Percentiles rank a stretch among this genome's conserved stretches.
phyloP scores from a whole-genome alignment of 92 coral and sea anemone genomes.

The Isaurus tuberculatus region DNA sequence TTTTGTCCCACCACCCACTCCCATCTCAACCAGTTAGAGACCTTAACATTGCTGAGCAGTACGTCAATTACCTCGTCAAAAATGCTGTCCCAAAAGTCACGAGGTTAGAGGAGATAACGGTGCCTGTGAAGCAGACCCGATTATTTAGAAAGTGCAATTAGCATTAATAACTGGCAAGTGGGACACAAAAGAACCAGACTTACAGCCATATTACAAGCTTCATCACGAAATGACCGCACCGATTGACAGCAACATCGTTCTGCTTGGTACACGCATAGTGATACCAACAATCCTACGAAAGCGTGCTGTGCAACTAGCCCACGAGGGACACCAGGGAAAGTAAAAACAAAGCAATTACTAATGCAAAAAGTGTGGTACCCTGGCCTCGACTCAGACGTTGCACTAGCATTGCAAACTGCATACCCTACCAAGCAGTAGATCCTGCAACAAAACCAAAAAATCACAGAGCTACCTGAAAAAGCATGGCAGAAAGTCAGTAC shows the following conservation, averaged over 20 bases:
- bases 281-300: too few species aligned
- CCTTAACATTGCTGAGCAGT: constrained; percentile 43
- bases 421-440: constrained; percentile 53
- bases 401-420: neutral
- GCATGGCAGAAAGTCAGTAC: constrained; percentile 34
- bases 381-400: too few species aligned
- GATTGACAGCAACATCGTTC: constrained; percentile 35
- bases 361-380: too few species aligned
- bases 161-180: too few species aligned
- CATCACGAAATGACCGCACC: constrained; percentile 44
- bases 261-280: constrained; percentile 20
- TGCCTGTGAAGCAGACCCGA: constrained; percentile 21
- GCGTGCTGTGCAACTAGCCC: too few species aligned
- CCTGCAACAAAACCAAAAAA: constrained; percentile 47
- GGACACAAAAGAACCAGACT: neutral
- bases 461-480: constrained; percentile 40
- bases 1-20: constrained; percentile 45
- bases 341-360: too few species aligned
- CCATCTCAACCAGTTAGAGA: constrained; percentile 39
- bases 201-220: constrained; percentile 52
- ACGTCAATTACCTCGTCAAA: constrained; percentile 41
- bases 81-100: constrained; percentile 51
- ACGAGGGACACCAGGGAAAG: too few species aligned
- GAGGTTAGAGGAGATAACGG: constrained; percentile 50
- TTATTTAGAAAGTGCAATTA: constrained; percentile 17